A percentile compares a stretch with the other conserved stretches of the same genome.
These are phyloP conservation scores for Pteruthius melanotis DNA, from an alignment of 2,113 vertebrate genomes.

Conservation along the genomic window DNA sequence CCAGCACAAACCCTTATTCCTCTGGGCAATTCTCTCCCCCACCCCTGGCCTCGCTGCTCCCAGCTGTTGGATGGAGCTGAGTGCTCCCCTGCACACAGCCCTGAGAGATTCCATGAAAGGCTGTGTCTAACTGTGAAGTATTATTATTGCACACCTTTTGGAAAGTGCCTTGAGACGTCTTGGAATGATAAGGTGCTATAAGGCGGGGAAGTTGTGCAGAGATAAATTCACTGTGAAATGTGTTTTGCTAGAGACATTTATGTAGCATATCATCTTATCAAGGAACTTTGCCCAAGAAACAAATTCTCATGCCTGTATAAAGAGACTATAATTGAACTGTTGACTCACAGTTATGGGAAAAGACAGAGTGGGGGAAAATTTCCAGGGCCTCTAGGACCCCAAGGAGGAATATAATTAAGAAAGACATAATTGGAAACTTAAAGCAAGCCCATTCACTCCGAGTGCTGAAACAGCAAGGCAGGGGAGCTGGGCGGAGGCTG, in stretches of 20 bases:
- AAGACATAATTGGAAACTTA: constrained; percentile 50
- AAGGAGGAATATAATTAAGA: constrained; percentile 61
- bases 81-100: not conserved
- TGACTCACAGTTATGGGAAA: constrained; percentile 54
- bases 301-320: constrained; percentile 51
- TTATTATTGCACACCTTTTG: constrained; percentile 67
- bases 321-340: constrained; percentile 55
- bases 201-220: constrained; percentile 63
- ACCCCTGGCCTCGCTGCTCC: not conserved
- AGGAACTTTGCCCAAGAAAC: constrained; percentile 65
- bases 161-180: constrained; percentile 65
- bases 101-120: constrained; percentile 30
- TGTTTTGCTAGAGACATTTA: constrained; percentile 63
- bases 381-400: constrained; percentile 25
- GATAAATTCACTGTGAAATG: constrained; percentile 69
- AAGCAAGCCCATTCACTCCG: not conserved
- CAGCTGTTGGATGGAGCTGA: constrained; percentile 10
- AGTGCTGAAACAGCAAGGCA: constrained; percentile 51
- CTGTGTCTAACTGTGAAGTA: constrained; percentile 55
- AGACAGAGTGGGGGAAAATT: constrained; percentile 35
- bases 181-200: constrained; percentile 63
- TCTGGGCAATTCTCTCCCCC: not conserved
- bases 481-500: not conserved
- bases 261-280: constrained; percentile 62
- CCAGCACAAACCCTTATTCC: not conserved